Evolutionary conservation across 2,797 vertebrate genomes (phyloP).

Genomic region (Parambassis ranga): DNA sequence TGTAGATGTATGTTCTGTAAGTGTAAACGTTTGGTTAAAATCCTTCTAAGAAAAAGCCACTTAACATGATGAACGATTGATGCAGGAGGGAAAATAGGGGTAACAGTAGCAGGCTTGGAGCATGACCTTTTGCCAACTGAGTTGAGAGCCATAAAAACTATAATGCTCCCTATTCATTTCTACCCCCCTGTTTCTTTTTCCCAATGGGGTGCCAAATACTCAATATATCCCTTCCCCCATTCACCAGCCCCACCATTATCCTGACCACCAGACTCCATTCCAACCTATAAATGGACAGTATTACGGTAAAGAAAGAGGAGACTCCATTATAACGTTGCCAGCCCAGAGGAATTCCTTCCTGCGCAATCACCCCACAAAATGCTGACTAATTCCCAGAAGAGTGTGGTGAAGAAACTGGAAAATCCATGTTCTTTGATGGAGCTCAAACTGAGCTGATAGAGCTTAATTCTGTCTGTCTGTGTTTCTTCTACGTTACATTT

Average conservation of each 20-base stretch:
- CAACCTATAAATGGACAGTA: constrained; percentile 73
- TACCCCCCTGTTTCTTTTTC: constrained; percentile 61
- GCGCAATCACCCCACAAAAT: constrained; percentile 73
- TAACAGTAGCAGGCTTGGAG: constrained; percentile 45
- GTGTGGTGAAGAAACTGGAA: constrained; percentile 48
- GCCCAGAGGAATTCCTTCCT: constrained; percentile 73
- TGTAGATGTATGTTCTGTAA: not conserved
- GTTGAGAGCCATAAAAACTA: constrained; percentile 62
- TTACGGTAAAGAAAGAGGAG: constrained; percentile 73
- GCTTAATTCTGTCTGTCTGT: not conserved
- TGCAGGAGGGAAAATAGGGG: constrained; percentile 44
- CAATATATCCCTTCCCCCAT: constrained; percentile 45
- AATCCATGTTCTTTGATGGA: constrained; percentile 18
- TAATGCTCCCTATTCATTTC: constrained; percentile 73
- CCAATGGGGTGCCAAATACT: constrained; percentile 69
- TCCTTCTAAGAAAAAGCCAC: constrained; percentile 15
- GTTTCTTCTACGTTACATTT: constrained; percentile 15
- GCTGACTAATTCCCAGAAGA: constrained; percentile 67
- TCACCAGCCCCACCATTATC: constrained; percentile 60
- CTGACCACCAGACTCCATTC: constrained; percentile 68
- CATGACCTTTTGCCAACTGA: constrained; percentile 59
- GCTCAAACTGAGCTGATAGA: constrained; percentile 32
- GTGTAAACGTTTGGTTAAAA: constrained; percentile 25
- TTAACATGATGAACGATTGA: constrained; percentile 20
- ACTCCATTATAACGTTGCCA: constrained; percentile 71